phyloP scores from a whole-genome alignment of 2,797 vertebrate genomes.

The Ispidina lecontei region DNA sequence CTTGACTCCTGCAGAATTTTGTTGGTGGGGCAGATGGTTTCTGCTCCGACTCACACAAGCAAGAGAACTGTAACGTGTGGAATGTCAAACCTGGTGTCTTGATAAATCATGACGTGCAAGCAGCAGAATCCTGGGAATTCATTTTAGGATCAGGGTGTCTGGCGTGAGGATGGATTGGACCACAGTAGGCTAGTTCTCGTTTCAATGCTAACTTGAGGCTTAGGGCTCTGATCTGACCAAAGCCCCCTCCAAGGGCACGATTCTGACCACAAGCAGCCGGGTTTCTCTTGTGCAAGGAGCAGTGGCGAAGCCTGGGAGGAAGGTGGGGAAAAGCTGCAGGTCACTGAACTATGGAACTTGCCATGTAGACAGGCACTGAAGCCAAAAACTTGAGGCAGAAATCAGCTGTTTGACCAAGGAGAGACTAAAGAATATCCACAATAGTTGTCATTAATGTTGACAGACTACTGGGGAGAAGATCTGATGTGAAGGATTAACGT shows the following conservation, averaged over 20 bases:
- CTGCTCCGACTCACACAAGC: conserved; percentile 24
- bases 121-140: not conserved
- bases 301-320: not conserved
- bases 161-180: not conserved
- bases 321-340: not conserved
- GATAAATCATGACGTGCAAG: not conserved
- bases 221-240: not conserved
- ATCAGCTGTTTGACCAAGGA: not conserved
- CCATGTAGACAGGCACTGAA: not conserved
- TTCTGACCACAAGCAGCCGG: not conserved
- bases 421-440: not conserved
- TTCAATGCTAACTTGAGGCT: not conserved
- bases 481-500: not conserved
- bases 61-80: not conserved
- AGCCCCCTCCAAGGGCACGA: not conserved
- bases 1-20: conserved; percentile 31
- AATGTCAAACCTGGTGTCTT: not conserved
- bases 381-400: not conserved
- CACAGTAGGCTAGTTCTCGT: not conserved
- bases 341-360: not conserved
- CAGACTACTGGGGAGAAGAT: not conserved
- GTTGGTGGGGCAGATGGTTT: conserved; percentile 47
- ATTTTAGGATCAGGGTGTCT: not conserved
- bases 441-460: not conserved
- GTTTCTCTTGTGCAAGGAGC: not conserved